A percentile compares a stretch with the other conserved stretches of the same genome.
Evolutionary conservation across 2,797 vertebrate species (phyloP).

Genomic region (Remorina albescens): DNA sequence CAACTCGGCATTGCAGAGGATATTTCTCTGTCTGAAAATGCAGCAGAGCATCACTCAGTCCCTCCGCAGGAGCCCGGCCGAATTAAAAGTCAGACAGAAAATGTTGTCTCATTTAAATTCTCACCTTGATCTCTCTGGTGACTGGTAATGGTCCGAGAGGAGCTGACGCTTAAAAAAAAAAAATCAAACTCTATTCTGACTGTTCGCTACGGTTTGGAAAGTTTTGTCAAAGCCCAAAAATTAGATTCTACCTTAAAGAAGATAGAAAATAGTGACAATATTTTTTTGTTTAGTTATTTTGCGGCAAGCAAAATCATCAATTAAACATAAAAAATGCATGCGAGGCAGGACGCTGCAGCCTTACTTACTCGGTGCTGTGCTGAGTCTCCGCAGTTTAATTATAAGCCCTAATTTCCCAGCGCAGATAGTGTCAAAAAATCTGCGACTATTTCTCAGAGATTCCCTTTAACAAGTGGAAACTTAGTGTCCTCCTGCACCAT

Average conservation of each 20-base stretch:
- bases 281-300: too few species aligned
- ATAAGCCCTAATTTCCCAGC: conserved; percentile 80
- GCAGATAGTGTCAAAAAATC: conserved; percentile 86
- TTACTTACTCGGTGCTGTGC: conserved; percentile 84
- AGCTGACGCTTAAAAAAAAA: conserved; percentile 70
- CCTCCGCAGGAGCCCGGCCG: conserved; percentile 19
- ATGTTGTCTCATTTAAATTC: conserved; percentile 73
- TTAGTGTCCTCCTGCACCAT: conserved; percentile 99
- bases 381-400: conserved; percentile 75
- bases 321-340: conserved; percentile 70
- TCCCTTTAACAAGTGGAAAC: conserved; percentile 98
- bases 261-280: conserved; percentile 6
- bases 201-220: conserved; percentile 12
- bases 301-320: conserved; percentile 45
- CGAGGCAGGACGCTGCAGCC: conserved; percentile 63
- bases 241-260: conserved; percentile 12
- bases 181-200: conserved; percentile 46
- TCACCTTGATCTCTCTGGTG: conserved; percentile 76
- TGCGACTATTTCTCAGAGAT: conserved; percentile 90
- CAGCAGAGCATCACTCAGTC: background rate
- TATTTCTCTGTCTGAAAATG: conserved; percentile 4
- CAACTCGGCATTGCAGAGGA: background rate
- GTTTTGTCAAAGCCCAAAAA: conserved; percentile 13
- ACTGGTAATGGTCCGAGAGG: conserved; percentile 70
- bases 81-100: conserved; percentile 63